These are phyloP conservation scores for Drosophila trapezifrons DNA, from an alignment of 1,140 invertebrate genomes.

Conservation along the genomic window DNA sequence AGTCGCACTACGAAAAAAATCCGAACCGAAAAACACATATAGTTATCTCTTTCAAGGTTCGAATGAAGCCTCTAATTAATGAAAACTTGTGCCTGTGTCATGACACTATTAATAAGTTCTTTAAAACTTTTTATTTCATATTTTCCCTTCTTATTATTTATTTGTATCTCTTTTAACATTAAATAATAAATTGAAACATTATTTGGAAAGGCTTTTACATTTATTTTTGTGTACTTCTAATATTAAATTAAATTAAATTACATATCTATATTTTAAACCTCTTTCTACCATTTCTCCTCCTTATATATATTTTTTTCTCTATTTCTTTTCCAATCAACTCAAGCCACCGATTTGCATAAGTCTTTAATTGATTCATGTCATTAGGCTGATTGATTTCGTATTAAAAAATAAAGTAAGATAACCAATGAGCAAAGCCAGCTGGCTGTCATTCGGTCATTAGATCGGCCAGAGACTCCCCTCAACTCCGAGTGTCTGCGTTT, in stretches of 20 bases:
- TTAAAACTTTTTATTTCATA: too few species aligned
- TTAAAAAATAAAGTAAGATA: slow-evolving; percentile 36
- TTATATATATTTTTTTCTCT: not conserved
- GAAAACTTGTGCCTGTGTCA: too few species aligned
- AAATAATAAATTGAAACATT: too few species aligned
- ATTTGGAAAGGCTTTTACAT: not conserved
- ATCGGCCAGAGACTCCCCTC: slow-evolving; percentile 5
- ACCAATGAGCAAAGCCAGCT: slow-evolving; percentile 23
- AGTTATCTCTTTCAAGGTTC: too few species aligned
- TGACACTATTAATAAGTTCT: too few species aligned
- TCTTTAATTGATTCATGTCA: slow-evolving; percentile 39
- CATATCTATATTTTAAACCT: not conserved
- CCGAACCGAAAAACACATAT: too few species aligned
- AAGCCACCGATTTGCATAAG: slow-evolving; percentile 34
- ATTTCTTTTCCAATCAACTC: slow-evolving; percentile 3
- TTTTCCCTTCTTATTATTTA: too few species aligned
- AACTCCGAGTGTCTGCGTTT: slow-evolving; percentile 7
- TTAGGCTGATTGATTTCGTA: slow-evolving; percentile 46
- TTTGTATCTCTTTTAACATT: too few species aligned
- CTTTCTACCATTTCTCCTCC: not conserved
- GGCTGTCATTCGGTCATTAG: slow-evolving; percentile 34
- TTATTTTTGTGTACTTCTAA: not conserved
- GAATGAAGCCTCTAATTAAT: too few species aligned
- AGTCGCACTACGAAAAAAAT: too few species aligned
- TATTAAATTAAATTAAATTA: too few species aligned